These are phyloP conservation scores for Mimachlamys varia DNA, from an alignment of 2,888 invertebrate genomes.

Conservation along the genomic window DNA sequence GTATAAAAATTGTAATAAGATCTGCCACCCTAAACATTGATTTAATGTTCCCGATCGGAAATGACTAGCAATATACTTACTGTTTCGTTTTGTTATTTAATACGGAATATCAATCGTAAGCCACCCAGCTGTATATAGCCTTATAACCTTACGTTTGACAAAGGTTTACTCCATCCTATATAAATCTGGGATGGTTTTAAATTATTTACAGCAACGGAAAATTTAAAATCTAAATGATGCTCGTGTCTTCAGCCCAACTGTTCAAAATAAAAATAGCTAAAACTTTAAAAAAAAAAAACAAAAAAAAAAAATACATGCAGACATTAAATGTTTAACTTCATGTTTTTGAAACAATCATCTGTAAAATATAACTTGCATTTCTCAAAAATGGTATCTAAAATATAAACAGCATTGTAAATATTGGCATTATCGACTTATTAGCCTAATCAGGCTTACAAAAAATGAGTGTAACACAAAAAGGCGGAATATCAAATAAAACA, in stretches of 20 bases:
- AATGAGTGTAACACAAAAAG: no score
- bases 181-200: not conserved
- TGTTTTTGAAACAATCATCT: no score
- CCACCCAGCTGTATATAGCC: not conserved
- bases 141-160: not conserved
- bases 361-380: no score
- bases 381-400: no score
- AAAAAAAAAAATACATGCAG: not conserved
- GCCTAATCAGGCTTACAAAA: no score
- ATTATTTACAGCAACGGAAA: not conserved
- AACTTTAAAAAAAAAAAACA: not conserved
- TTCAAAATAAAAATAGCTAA: not conserved
- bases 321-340: no score
- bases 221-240: not conserved
- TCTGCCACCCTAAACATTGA: not conserved
- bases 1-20: constrained; percentile 18
- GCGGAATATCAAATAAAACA: no score
- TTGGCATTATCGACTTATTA: no score
- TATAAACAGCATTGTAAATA: no score
- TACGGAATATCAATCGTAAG: not conserved
- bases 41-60: constrained; percentile 13
- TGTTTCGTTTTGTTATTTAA: constrained; percentile 7
- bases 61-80: not conserved
- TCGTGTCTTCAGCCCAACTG: not conserved
- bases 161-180: not conserved